A percentile compares a stretch with the other conserved stretches of the same genome.
Conservation (phyloP, 2,888 invertebrate genomes). For the Epinotia ramella region DNA sequence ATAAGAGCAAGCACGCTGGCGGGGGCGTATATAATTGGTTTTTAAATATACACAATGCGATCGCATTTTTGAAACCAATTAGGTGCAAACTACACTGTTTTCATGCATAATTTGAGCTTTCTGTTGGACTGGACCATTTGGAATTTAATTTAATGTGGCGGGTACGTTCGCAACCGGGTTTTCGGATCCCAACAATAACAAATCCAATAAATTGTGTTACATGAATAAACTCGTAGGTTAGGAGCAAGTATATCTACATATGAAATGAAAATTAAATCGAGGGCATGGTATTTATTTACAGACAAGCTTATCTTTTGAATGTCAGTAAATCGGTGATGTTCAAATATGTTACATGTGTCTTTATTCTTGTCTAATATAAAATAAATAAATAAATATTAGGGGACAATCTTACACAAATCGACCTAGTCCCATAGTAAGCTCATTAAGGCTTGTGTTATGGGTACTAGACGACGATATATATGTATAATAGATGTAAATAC, state of each 20-base stretch:
- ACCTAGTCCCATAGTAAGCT: no score
- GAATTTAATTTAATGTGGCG: conserved; percentile 34
- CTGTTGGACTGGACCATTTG: conserved; percentile 17
- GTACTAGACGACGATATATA: no score
- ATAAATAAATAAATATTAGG: no score
- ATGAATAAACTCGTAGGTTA: conserved; percentile 8
- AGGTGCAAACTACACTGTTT: conserved; percentile 36
- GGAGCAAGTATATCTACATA: neutral
- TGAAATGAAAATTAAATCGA: neutral
- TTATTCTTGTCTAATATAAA: no score
- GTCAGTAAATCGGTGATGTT: no score
- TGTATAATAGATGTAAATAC: no score
- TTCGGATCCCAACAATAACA: conserved; percentile 9
- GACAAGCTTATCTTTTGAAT: no score
- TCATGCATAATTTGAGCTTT: conserved; percentile 38
- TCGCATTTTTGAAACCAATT: conserved; percentile 47
- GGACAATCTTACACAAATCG: no score
- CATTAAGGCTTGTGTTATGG: no score
- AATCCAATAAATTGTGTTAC: conserved; percentile 20
- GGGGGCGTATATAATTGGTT: conserved; percentile 54
- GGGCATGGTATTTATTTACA: neutral
- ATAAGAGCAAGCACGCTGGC: conserved; percentile 68
- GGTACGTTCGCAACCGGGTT: neutral
- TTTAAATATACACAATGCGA: conserved; percentile 58
- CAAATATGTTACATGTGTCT: no score